These are phyloP conservation scores for Epinephelus coioides DNA, from an alignment of 2,797 vertebrate species.

Conservation along the genomic window DNA sequence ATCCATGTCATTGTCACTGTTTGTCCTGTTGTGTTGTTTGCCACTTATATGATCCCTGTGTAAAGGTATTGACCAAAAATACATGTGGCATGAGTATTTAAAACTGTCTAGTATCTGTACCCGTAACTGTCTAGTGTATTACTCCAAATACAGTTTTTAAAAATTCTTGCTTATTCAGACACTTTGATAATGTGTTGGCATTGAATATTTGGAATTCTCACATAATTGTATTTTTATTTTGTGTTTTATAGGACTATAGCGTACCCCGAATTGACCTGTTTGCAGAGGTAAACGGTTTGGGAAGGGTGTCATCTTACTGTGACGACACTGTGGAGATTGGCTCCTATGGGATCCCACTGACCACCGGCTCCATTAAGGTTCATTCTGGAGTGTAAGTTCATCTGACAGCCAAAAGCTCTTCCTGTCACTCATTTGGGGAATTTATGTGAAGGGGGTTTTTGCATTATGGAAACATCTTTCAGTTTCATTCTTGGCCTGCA, in stretches of 20 bases:
- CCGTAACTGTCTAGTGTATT: too few species aligned
- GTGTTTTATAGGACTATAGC: slow-evolving; percentile 90
- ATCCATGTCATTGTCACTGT: background rate
- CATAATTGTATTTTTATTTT: background rate
- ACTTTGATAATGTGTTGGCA: too few species aligned
- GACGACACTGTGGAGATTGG: slow-evolving; percentile 90
- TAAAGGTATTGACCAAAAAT: background rate
- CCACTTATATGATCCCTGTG: background rate
- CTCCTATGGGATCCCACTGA: slow-evolving; percentile 89
- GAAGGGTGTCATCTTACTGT: slow-evolving; percentile 88
- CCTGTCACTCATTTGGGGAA: background rate
- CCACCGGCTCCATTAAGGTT: slow-evolving; percentile 94
- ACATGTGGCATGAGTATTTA: background rate
- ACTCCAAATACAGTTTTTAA: too few species aligned
- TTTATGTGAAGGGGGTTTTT: background rate
- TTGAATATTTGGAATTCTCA: background rate
- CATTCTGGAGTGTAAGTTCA: slow-evolving; percentile 94
- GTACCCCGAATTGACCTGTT: slow-evolving; percentile 92
- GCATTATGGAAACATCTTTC: background rate
- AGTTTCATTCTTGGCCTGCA: background rate
- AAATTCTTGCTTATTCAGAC: too few species aligned
- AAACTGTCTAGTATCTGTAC: background rate
- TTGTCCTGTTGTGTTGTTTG: background rate
- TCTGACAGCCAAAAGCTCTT: background rate
- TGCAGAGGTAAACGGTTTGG: slow-evolving; percentile 91